Evolutionary conservation across 2,113 vertebrate genomes (phyloP), one percentile per base, ranked within the genome.

Genomic region (Actenoides hombroni): DNA sequence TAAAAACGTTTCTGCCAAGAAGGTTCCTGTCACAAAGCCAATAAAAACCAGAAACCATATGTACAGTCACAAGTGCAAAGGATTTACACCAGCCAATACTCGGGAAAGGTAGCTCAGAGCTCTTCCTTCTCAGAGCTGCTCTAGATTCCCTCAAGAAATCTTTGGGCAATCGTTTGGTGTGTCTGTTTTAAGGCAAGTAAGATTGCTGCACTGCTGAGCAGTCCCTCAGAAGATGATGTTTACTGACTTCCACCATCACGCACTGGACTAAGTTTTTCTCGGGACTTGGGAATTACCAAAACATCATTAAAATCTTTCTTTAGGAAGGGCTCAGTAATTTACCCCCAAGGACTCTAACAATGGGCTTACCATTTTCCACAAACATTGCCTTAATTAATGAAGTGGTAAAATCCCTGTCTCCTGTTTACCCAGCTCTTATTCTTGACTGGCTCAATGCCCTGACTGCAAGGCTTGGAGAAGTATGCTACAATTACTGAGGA

Each of bases 71-170:
- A 49, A 83, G 57, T 12, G 21, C n/a, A 82, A 79, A 89, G 70
- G 44, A 82, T 59, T 95, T 53, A 76, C 46, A 77, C 15, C 61
- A 74, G 35, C 25, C 61, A 75, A 12, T 29, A 26, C n/a, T 64
- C 1, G 0, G 54, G 14, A 68, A 51, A 53, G 20, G 70, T 1
- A 39, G 9, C n/a, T 83, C 16, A 0, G 13, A 19, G n/a, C 11
- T 39, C 37, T 46, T 76, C 21, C 5, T 44, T 44, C 71, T 81
- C 56, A 56, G 28, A 86, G 40, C 42, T 81, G 35, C 56, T 74
- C 14, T 5, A 16, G 16, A 48, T n/a, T 82, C 44, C 49, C 54
- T 40, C 42, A 42, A 29, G 44, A 53, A 64, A 25, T 21, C 8
- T 81, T 25, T 51, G 40, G 37, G 13, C 37, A 35, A n/a, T 46